phyloP scores from a whole-genome alignment of 2,888 invertebrate genomes.

The Chrysomela aeneicollis region DNA sequence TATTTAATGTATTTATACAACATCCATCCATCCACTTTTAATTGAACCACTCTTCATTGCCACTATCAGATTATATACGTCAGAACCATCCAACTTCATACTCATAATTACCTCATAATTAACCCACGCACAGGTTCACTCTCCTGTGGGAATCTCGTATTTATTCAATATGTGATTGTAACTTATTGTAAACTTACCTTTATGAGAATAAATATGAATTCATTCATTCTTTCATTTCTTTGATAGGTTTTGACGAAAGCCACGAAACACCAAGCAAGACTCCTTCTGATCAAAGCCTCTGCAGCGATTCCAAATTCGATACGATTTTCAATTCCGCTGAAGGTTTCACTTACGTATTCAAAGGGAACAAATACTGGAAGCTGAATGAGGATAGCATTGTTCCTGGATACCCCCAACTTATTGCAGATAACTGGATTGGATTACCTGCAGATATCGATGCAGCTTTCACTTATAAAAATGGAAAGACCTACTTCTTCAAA shows the following conservation, averaged over 20 bases:
- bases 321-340: slow-evolving; percentile 91
- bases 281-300: slow-evolving; percentile 74
- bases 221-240: too few relatives aligned
- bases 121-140: too few relatives aligned
- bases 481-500: slow-evolving; percentile 98
- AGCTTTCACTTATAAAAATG: slow-evolving; percentile 94
- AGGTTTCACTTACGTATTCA: slow-evolving; percentile 89
- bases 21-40: too few relatives aligned
- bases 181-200: too few relatives aligned
- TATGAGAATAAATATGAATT: too few relatives aligned
- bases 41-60: too few relatives aligned
- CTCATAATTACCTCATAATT: too few relatives aligned
- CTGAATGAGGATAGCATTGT: slow-evolving; percentile 86
- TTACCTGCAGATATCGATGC: slow-evolving; percentile 88
- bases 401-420: slow-evolving; percentile 85
- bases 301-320: slow-evolving; percentile 83
- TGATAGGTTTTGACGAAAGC: slow-evolving; percentile 27
- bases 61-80: too few relatives aligned
- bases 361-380: slow-evolving; percentile 88
- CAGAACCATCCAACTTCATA: too few relatives aligned
- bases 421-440: slow-evolving; percentile 83
- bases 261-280: slow-evolving; percentile 44
- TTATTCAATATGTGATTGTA: too few relatives aligned
- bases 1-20: too few relatives aligned
- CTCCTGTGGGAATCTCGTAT: too few relatives aligned